These are phyloP conservation scores for Choreutis nemorana DNA, from an alignment of 2,888 invertebrate genomes.

Conservation along the genomic window DNA sequence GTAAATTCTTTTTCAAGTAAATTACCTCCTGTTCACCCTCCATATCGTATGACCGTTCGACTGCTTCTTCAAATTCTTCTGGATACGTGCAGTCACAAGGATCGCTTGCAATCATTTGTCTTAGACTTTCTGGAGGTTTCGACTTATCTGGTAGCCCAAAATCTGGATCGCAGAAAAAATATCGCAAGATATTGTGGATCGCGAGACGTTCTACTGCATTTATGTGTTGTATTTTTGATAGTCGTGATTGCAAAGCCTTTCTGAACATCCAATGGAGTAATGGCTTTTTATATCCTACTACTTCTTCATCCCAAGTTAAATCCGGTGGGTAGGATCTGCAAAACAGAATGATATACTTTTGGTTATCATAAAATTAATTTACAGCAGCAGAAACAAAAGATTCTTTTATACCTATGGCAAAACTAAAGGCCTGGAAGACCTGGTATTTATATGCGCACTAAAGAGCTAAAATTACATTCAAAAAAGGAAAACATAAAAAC, in stretches of 20 bases:
- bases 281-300: constrained; percentile 30
- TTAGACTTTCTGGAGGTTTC: constrained; percentile 22
- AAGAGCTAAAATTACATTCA: too few species aligned
- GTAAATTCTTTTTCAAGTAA: neutral
- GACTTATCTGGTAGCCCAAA: constrained; percentile 37
- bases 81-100: constrained; percentile 41
- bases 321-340: constrained; percentile 51
- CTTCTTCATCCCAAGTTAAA: constrained; percentile 31
- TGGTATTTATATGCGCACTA: too few species aligned
- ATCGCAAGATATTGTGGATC: constrained; percentile 27
- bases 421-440: neutral
- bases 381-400: neutral
- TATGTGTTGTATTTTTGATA: constrained; percentile 29
- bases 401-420: neutral
- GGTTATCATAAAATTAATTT: neutral
- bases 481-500: too few species aligned
- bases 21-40: constrained; percentile 23
- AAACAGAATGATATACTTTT: constrained; percentile 3
- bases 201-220: constrained; percentile 18
- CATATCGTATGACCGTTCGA: constrained; percentile 15
- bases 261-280: constrained; percentile 52
- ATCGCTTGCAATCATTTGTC: constrained; percentile 24
- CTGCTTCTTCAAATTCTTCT: constrained; percentile 24
- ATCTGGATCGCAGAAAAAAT: constrained; percentile 40
- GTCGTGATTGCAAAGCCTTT: constrained; percentile 33